These are phyloP conservation scores for Monopterus albus DNA, from an alignment of 2,113 vertebrate genomes.

Conservation along the genomic window DNA sequence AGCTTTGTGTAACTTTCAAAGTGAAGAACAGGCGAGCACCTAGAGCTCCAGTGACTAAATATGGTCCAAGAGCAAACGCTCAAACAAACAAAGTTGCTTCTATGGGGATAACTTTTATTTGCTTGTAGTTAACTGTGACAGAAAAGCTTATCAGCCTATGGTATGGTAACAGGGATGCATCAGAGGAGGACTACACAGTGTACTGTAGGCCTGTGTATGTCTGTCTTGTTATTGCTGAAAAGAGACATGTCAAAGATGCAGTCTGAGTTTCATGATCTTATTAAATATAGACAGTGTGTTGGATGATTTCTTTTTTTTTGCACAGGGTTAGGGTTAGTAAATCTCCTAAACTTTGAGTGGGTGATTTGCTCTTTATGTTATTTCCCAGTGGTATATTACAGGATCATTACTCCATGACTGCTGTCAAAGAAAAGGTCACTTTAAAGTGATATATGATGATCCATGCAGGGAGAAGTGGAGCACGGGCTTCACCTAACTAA, in stretches of 20 bases:
- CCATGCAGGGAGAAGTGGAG: not conserved
- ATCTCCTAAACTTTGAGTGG: not conserved
- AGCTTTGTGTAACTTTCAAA: constrained; percentile 83
- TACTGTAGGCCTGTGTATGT: not conserved
- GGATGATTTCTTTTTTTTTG: not conserved
- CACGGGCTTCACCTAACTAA: not conserved
- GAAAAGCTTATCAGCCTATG: not conserved
- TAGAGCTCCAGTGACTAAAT: constrained; percentile 91
- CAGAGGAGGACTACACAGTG: not conserved
- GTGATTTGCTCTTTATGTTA: not conserved
- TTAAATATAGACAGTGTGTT: not conserved
- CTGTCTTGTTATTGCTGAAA: not conserved
- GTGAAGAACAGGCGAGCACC: constrained; percentile 80
- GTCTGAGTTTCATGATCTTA: not conserved
- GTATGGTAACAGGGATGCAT: not conserved
- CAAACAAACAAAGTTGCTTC: constrained; percentile 73
- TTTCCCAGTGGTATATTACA: not conserved
- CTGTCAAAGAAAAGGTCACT: constrained; percentile 3
- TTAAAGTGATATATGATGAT: not conserved
- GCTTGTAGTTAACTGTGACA: constrained; percentile 45
- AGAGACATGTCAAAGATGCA: not conserved
- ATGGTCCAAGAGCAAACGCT: constrained; percentile 87
- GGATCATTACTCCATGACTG: not conserved
- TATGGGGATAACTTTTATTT: constrained; percentile 60
- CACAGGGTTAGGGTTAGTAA: not conserved